Evolutionary conservation across 2,888 invertebrate species (phyloP).

Genomic region (Parasteatoda lunata): DNA sequence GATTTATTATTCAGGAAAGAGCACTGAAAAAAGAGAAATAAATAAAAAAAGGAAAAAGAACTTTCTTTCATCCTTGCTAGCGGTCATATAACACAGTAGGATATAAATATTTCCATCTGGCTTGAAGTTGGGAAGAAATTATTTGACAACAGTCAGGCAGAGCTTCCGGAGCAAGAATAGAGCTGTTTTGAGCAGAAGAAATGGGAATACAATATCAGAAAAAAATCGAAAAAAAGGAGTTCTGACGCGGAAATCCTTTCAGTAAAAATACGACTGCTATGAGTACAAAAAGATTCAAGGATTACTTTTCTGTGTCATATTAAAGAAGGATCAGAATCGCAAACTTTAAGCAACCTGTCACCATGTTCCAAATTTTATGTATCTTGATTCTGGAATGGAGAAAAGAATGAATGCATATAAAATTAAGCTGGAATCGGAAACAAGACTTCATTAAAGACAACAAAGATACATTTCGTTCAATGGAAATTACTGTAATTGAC

Average conservation of each 20-base stretch:
- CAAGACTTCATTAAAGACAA: too few relatives aligned
- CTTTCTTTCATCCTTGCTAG: too few relatives aligned
- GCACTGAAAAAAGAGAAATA: too few relatives aligned
- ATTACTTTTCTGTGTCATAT: conserved; percentile 3
- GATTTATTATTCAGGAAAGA: too few relatives aligned
- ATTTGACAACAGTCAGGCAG: conserved; percentile 7
- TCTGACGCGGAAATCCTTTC: background rate
- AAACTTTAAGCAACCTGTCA: background rate
- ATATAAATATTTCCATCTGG: conserved; percentile 2
- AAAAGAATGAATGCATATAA: too few relatives aligned
- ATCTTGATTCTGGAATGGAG: too few relatives aligned
- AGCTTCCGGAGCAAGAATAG: background rate
- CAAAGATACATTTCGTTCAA: too few relatives aligned
- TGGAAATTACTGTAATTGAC: too few relatives aligned
- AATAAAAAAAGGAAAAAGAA: too few relatives aligned
- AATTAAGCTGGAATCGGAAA: too few relatives aligned
- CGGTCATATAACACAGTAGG: background rate
- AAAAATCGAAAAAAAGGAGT: background rate
- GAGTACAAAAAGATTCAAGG: background rate
- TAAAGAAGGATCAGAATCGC: background rate
- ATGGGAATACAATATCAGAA: background rate
- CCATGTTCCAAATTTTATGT: background rate
- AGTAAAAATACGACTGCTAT: background rate
- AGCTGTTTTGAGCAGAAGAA: background rate
- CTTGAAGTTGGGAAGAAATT: background rate